A percentile compares a stretch with the other conserved stretches of the same genome.
Conservation (phyloP, 2,797 vertebrate genomes). For the Loris lydekkerianus region DNA sequence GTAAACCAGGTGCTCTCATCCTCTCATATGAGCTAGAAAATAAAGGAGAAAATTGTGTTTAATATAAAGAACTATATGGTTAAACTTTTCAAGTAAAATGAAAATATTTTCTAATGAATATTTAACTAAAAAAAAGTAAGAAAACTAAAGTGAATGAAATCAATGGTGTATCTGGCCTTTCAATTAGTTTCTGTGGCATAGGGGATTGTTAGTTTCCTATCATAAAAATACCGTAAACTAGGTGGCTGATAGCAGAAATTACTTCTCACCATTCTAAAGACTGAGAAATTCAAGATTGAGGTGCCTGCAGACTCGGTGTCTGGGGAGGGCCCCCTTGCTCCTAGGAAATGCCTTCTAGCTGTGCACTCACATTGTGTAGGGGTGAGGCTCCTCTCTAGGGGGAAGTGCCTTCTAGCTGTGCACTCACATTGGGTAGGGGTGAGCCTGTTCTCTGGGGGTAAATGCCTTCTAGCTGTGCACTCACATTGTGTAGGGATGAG, state of each 20-base stretch:
- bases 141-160: fast-evolving
- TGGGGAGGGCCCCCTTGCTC: neutral
- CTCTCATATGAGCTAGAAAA: neutral
- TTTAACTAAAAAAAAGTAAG: neutral
- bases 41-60: neutral
- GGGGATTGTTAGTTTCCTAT: neutral
- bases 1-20: neutral
- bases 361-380: neutral
- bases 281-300: neutral
- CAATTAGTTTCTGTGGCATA: neutral
- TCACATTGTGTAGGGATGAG: too few relatives aligned
- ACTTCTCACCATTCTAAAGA: neutral
- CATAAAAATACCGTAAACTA: too few relatives aligned
- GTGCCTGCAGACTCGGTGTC: neutral
- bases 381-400: neutral
- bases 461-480: too few relatives aligned
- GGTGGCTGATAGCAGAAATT: neutral
- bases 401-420: too few relatives aligned
- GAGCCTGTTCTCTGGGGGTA: too few relatives aligned
- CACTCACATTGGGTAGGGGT: neutral
- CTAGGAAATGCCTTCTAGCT: too few relatives aligned
- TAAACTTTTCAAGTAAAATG: neutral
- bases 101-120: neutral
- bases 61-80: neutral
- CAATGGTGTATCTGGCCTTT: neutral